These are phyloP conservation scores for Thymallus thymallus DNA, from an alignment of 2,113 vertebrate species.

Conservation along the genomic window DNA sequence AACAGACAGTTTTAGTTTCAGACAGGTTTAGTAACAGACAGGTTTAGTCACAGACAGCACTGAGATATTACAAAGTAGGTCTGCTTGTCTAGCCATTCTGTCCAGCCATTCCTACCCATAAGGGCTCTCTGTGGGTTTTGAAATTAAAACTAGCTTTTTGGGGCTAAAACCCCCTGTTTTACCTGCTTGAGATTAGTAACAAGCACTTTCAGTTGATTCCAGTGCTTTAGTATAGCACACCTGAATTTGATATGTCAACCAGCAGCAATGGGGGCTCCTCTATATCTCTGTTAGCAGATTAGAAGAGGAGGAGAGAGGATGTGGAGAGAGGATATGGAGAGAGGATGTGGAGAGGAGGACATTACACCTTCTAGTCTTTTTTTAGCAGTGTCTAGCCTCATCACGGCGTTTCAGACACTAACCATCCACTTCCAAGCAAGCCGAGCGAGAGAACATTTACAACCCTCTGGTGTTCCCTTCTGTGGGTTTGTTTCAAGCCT, in stretches of 20 bases:
- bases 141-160: neutral
- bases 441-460: constrained; percentile 14
- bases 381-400: constrained; percentile 24
- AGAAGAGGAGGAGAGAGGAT: too few relatives aligned
- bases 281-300: constrained; percentile 25
- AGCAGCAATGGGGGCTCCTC: constrained; percentile 17
- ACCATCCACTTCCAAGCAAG: constrained; percentile 5
- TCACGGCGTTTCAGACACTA: constrained; percentile 3
- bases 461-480: constrained; percentile 23
- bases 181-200: constrained; percentile 31
- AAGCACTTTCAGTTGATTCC: constrained; percentile 64
- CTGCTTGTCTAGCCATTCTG: too few relatives aligned
- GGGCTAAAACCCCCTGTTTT: neutral
- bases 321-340: too few relatives aligned
- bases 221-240: constrained; percentile 63
- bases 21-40: too few relatives aligned
- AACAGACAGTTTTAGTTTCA: too few relatives aligned
- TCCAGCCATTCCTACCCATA: neutral
- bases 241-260: constrained; percentile 41
- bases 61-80: too few relatives aligned
- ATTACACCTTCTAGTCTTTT: neutral
- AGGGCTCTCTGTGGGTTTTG: neutral
- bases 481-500: constrained; percentile 11
- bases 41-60: too few relatives aligned
- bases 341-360: neutral